Base-by-base conservation (phyloP, 2,797 vertebrate genomes). In the Percopsis omiscomaycus region DNA sequence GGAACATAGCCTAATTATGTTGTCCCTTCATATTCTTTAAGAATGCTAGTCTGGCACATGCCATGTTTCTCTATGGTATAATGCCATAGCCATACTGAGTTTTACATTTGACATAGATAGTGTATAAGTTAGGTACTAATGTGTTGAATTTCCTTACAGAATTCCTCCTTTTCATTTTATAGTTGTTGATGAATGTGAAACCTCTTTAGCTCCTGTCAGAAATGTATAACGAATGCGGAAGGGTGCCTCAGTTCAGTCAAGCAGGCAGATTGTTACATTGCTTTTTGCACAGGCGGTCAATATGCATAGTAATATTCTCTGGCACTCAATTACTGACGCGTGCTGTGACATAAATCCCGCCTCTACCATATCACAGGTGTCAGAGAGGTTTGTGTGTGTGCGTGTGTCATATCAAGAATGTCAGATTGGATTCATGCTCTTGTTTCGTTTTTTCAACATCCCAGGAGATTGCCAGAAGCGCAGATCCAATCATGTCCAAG, bases 401-500 rank as follows among this genome's bases (percentile, higher is more conserved):
- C 2, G 11, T 45, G 5, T 12, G 11, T 5, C 44, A 45, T 45
- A 45, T 16, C 3, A 16, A 50, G 6, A 29, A 30, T 30, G 10
- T 13, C 42, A 5, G 53, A 9, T 64, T 57, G 3, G 3, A 51
- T 77, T 50, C 49, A 56, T 6, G 16, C 9, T 14, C 13, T 32
- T 63, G n/a, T 66, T 45, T 62, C 14, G 49, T 46, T 49, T 11
- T 61, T n/a, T 62, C 22, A 73, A 15, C 56, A 64, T 42, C 64
- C 5, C 64, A 90, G 86, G 80, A 77, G 64, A 3, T 79, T 83
- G 77, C 69, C 83, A 66, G 70, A 86, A 83, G 82, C 69, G 68
- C 75, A 46, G 72, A 88, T 81, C 65, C 89, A 61, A 70, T 82
- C 66, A 96, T 97, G 95, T 91, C 92, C 0, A 96, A 95, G 84